Evolutionary conservation across 2,888 invertebrate genomes (phyloP), one percentile per base, ranked within the genome.

Genomic region (Leptinotarsa peninsularis): DNA sequence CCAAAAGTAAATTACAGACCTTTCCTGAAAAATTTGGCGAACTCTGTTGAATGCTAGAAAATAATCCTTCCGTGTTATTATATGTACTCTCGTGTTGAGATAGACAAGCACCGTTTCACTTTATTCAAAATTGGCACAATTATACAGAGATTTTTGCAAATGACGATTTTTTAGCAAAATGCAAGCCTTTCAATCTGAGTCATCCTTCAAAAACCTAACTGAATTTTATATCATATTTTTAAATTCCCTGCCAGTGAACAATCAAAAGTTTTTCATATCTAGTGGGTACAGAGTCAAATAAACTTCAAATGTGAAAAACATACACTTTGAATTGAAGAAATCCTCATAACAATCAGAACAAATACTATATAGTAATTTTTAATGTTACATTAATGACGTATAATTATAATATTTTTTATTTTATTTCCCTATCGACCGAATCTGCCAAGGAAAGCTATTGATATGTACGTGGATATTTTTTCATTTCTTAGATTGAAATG

Each of bases 51-150:
- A 3, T 63, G 18, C 14, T 14, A 21, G 67, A 76, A 67, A 76
- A 73, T 73, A 52, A 76, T 76, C 66, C 69, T 67, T 49, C 13
- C 7, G 18, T 21, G 66, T 68, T 49, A n/a, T 43, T 5, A 54
- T 13, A 54, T 54, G 66, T 66, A 49, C 54, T 67, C 27, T 66
- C 27, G 49, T 69, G 66, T 74, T 18, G 60, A 49, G 60, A 49
- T 72, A 66, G 21, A 33, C 17, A 66, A 50, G 72, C 75, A 76
- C 72, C 27, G 49, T 52, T 69, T 73, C 71, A 76, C 71, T 50
- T 71, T 60, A 66, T 70, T 73, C 54, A 67, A 76, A 70, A 76
- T 70, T 52, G 52, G 76, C 76, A 76, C 73, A 66, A 27, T 50
- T 66, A 33, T 60, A 33, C 66, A 71, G 15, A 14, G 49, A 60